Base-by-base conservation (phyloP, 2,797 vertebrate genomes). In the Pangasius djambal region DNA sequence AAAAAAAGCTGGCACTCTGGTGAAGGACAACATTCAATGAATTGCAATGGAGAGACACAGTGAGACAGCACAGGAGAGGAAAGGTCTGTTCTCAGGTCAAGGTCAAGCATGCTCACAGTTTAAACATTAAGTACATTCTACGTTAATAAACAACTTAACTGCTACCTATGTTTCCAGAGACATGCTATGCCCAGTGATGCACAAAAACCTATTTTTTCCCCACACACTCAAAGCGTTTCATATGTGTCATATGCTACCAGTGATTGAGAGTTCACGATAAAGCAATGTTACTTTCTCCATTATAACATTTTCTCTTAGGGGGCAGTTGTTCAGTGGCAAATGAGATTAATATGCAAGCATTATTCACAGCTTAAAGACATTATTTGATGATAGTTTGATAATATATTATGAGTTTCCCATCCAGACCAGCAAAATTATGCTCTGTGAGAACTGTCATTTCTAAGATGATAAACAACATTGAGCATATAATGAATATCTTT, bases 1-100 rank as follows among this genome's bases (percentile, higher is more conserved):
- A 97, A 97, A 97, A 91, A 75, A 87, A 90, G 63, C 83, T 89
- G 92, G 88, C 85, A 90, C 92, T 94, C 90, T 94, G 94, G 94
- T 93, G 92, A 95, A 96, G 95, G 95, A 96, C 93, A 93, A 88
- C 91, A 91, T 86, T 89, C 93, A 94, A 94, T 90, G 94, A 96
- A 94, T 95, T 94, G 92, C 40, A 87, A 90, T 93, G 91, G 89
- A 86, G 92, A 90, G 93, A 93, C 90, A 61, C 83, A 88, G 70
- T 59, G 61, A 82, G 89, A 94, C 87, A 82, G 88, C 83, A 88
- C 88, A 92, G 90, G 89, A 90, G 79, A 92, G 89, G 93, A 90
- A 93, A 87, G 37, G 93, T 50, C 87, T 55, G 87, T 89, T 91
- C 92, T 72, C 86, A 90, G 84, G 86, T 85, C 91, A 89, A 87